Percentiles rank a stretch among this genome's conserved stretches.
These are phyloP conservation scores for Alexandromys fortis DNA, from an alignment of 2,113 vertebrate species.

Conservation along the genomic window DNA sequence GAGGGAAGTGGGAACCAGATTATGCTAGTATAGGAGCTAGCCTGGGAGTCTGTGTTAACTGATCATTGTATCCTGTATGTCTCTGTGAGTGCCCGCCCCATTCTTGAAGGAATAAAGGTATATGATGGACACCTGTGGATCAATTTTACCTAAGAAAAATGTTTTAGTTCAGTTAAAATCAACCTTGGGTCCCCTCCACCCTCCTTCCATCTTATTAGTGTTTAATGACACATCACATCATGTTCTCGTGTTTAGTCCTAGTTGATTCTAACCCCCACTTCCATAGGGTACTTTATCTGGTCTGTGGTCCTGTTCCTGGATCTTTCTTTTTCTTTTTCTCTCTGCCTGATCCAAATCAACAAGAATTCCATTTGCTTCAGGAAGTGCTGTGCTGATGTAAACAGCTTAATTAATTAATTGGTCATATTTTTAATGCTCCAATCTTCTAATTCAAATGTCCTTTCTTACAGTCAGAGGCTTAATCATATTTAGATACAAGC, in stretches of 20 bases:
- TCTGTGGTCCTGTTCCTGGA: neutral
- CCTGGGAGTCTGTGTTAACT: neutral
- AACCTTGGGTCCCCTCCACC: neutral
- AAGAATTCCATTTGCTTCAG: neutral
- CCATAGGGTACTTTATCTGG: neutral
- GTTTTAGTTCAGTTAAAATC: neutral
- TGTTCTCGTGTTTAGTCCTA: neutral
- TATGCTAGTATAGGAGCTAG: neutral
- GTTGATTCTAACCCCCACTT: neutral
- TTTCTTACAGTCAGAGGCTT: constrained; percentile 17
- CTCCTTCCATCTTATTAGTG: neutral
- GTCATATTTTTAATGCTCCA: constrained; percentile 4
- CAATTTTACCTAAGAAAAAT: neutral
- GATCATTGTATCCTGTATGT: neutral
- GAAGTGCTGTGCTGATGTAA: neutral
- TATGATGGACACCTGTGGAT: neutral
- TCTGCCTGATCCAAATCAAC: neutral
- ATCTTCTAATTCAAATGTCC: neutral
- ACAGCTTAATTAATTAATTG: neutral
- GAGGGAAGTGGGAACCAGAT: neutral
- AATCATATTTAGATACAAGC: neutral
- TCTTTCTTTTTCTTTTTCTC: neutral
- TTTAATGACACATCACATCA: neutral
- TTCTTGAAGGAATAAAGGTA: neutral
- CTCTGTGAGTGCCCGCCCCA: neutral